phyloP scores from a whole-genome alignment of 2,113 vertebrate genomes.

The Oceanites oceanicus region DNA sequence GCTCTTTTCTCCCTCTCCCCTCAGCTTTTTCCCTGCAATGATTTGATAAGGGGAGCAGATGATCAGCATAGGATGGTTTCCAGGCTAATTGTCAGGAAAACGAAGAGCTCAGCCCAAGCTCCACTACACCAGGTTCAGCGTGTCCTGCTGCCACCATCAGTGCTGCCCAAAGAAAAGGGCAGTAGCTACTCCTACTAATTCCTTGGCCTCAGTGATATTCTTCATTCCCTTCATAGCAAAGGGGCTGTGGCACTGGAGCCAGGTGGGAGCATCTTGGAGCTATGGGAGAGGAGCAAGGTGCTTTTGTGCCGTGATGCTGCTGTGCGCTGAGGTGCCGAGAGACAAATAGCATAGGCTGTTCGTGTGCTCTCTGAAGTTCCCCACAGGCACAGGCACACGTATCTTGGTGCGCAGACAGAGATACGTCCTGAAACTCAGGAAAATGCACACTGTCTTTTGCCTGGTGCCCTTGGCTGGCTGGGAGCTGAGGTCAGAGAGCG shows the following conservation, averaged over 20 bases:
- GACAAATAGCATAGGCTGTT: neutral
- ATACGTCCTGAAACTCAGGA: neutral
- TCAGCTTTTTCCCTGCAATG: neutral
- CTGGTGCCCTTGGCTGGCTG: neutral
- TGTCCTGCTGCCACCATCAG: neutral
- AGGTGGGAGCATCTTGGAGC: neutral
- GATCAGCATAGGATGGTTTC: conserved; percentile 22
- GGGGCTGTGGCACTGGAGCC: neutral
- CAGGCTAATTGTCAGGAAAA: conserved; percentile 49
- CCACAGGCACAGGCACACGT: neutral
- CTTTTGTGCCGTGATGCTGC: neutral
- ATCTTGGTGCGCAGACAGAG: neutral
- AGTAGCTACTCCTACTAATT: neutral
- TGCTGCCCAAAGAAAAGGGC: neutral
- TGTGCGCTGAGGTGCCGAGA: neutral
- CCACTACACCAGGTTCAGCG: neutral
- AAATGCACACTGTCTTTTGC: neutral
- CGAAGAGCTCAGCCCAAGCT: conserved; percentile 11
- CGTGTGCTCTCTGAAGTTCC: neutral
- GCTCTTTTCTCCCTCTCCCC: neutral
- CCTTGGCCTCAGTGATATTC: neutral
- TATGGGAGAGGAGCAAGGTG: neutral
- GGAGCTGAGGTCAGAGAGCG: neutral
- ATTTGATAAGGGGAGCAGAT: conserved; percentile 19
- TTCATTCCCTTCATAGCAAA: neutral